Evolutionary conservation across 2,113 vertebrate species (phyloP), one percentile per base, ranked within the genome.

Genomic region (Cheirogaleus medius): DNA sequence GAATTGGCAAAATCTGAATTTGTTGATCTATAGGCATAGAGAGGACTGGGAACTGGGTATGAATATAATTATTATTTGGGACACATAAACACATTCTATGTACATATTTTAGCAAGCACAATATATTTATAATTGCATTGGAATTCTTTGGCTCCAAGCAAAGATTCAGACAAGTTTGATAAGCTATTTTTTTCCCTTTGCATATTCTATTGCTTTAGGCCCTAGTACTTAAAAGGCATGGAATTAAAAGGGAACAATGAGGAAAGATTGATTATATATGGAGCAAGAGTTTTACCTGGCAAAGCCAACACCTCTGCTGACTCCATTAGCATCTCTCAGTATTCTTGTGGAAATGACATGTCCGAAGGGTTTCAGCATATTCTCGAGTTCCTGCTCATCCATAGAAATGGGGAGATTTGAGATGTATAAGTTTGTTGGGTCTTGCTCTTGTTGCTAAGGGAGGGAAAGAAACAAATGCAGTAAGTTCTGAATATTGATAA

Each of bases 381-480:
- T 99, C 99, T 99, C 99, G 98, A 99, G 99, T 98, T 99, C 99
- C 98, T 99, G 99, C 97, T 99, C 99, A 90, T 99, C 99, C 99
- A 99, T 99, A 68, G 99, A 99, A 98, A 99, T 99, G 0, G 99
- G 99, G 98, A 99, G 99, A 98, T 99, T 99, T 98, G 99, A 99
- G 99, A 99, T 99, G 99, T 99, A 99, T 93, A 99, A 99, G 98
- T 99, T 99, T 96, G 99, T 99, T 97, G 99, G 99, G 97, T 99
- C 99, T 99, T 99, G 99, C 95, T 99, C 99, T 99, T 99, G 99
- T 99, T 99, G 99, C 99, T 99, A 98, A 8, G 66, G 97, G 95
- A 97, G 85, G 37, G 82, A 97, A 96, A 98, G 90, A 97, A 98
- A 98, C 25, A 98, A 86, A 91, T 66, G 47, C 27, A 64, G 94